Base-by-base conservation (phyloP, 1,140 invertebrate species). In the Diprion similis region DNA sequence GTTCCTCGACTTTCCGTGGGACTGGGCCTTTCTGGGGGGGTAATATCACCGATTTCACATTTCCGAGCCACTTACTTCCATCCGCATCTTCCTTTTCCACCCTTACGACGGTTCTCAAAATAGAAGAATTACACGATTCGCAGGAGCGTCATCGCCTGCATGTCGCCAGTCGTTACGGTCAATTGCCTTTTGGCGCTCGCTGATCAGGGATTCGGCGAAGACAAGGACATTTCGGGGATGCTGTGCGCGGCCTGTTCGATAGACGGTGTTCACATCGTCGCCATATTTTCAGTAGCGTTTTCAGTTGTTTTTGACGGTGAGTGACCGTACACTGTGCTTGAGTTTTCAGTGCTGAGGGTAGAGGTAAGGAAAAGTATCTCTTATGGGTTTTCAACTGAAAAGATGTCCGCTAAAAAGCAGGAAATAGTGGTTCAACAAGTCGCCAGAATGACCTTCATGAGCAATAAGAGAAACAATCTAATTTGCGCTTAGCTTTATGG, bases 101-200 rank as follows among this genome's bases (percentile, higher is more conserved):
- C 10, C n/a, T 64, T 64, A 10, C 51, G 8, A 66, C 46, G 18
- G 15, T 37, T 19, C 47, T 51, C 24, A 59, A 70, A 74, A 71
- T 48, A 71, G 18, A 9, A 72, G 8, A 71, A 18, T 10, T 48
- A n/a, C 24, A 72, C 48, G 24, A 17, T 68, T 71, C 80, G 47
- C 70, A 88, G 86, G 18, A 76, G 81, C 11, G 83, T 86, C 65
- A 76, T 87, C 24, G 79, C 85, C 1, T 85, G 85, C 48, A 81
- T 88, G 82, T 88, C 86, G 10, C 82, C 86, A 1, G 86, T 84
- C 1, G 81, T 88, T 4, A 84, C 82, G 4, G 77, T 88, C 10
- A 85, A 84, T 72, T 84, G 82, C 68, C 75, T 84, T 9, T 71
- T 88, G 15, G 76, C 80, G 46, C 74, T 88, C 68, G 83, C 84